Percentiles rank a stretch among this genome's conserved stretches.
Conservation (phyloP, 2,113 vertebrate genomes). For the Cinclus mexicanus region DNA sequence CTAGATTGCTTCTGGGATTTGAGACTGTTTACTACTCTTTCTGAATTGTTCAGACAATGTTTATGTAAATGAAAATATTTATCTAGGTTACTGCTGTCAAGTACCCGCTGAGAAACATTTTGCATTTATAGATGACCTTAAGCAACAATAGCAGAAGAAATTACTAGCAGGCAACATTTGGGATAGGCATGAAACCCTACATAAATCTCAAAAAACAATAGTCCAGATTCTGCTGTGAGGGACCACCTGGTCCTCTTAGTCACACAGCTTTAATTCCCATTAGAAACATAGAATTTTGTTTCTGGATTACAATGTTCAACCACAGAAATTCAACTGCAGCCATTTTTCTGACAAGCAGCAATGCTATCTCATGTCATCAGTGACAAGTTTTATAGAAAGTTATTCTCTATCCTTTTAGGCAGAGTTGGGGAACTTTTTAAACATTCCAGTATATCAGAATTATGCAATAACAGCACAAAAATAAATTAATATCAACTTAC, state of each 20-base stretch:
- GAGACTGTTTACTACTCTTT: slow-evolving; percentile 59
- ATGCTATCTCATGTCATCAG: neutral
- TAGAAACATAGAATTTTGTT: neutral
- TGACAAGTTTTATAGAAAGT: neutral
- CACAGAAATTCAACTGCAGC: neutral
- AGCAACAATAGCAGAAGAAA: slow-evolving; percentile 45
- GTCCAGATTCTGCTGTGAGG: neutral
- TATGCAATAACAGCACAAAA: neutral
- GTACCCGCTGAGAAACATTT: slow-evolving; percentile 29
- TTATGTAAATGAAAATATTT: slow-evolving; percentile 68
- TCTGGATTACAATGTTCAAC: neutral
- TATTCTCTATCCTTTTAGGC: neutral
- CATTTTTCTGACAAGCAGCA: neutral
- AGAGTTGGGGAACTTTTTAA: neutral
- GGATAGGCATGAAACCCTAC: neutral
- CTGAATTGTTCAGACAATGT: slow-evolving; percentile 53
- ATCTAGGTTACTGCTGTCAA: slow-evolving; percentile 60
- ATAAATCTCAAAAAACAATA: slow-evolving; percentile 39
- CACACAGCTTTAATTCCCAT: neutral
- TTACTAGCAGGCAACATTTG: slow-evolving; percentile 29
- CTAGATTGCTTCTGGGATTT: slow-evolving; percentile 61
- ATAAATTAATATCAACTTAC: neutral
- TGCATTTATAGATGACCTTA: slow-evolving; percentile 43
- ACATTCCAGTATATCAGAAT: neutral
- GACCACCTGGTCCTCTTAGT: neutral